phyloP scores from a whole-genome alignment of 2,888 invertebrate genomes.

The Amblyteles armatorius region DNA sequence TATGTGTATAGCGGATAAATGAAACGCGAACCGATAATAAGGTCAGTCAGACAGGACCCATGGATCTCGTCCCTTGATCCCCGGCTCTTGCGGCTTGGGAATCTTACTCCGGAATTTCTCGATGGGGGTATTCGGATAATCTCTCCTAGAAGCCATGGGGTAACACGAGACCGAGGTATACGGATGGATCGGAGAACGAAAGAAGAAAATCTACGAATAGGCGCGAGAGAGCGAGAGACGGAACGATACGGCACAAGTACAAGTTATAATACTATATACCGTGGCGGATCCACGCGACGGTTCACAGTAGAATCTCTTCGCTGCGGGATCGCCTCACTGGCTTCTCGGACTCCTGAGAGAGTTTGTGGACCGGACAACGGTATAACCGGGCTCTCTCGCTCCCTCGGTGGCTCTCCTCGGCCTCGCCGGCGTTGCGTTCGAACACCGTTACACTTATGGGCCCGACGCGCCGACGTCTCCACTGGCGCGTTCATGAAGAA shows the following conservation, averaged over 20 bases:
- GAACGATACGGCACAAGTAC: constrained; percentile 27
- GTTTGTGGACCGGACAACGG: constrained; percentile 82
- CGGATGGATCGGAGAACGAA: constrained; percentile 13
- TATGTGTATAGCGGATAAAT: constrained; percentile 5
- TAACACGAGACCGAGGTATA: constrained; percentile 44
- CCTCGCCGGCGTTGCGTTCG: constrained; percentile 73
- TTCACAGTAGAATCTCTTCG: constrained; percentile 71
- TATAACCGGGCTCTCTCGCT: constrained; percentile 51
- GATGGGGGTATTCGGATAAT: constrained; percentile 43
- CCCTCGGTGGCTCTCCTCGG: constrained; percentile 65
- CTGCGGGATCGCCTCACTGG: constrained; percentile 56
- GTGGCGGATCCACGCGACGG: constrained; percentile 71
- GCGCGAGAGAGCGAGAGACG: constrained; percentile 59
- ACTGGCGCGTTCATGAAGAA: constrained; percentile 71
- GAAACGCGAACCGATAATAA: constrained; percentile 55
- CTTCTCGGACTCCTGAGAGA: constrained; percentile 66
- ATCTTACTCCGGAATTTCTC: constrained; percentile 58
- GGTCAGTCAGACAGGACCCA: constrained; percentile 52
- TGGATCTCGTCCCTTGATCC: constrained; percentile 25
- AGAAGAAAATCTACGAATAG: constrained; percentile 20
- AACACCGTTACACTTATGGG: constrained; percentile 83
- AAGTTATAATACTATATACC: not conserved
- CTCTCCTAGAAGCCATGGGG: constrained; percentile 38
- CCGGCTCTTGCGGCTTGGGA: constrained; percentile 23
- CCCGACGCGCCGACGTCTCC: constrained; percentile 49